Evolutionary conservation across 2,113 vertebrate genomes (phyloP).

Genomic region (Smithornis capensis): DNA sequence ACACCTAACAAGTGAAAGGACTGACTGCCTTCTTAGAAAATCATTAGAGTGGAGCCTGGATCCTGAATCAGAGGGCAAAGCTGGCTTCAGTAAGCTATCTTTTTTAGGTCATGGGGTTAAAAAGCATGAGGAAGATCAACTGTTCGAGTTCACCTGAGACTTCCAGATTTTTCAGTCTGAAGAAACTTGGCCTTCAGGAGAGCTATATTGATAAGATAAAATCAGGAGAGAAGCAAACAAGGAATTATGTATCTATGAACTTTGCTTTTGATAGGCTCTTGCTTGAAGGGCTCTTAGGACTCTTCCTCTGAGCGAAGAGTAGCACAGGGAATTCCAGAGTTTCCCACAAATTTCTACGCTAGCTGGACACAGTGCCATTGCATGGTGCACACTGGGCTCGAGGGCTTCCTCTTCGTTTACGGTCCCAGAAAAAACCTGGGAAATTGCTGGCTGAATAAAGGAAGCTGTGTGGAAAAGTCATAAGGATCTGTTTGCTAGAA

Average conservation of each 20-base stretch:
- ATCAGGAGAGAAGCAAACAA: neutral
- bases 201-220: neutral
- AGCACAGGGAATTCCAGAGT: neutral
- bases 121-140: neutral
- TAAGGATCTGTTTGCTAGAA: neutral
- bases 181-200: neutral
- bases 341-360: neutral
- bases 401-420: neutral
- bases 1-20: neutral
- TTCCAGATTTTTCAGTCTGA: neutral
- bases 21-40: neutral
- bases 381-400: accelerated
- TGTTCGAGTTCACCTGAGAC: neutral
- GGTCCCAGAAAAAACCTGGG: neutral
- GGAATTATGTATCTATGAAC: neutral
- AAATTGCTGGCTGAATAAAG: neutral
- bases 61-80: neutral
- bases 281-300: neutral
- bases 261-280: neutral
- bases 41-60: neutral
- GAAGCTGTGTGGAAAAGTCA: neutral
- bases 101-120: neutral
- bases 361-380: neutral
- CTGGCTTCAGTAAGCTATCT: neutral
- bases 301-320: neutral